These are phyloP conservation scores for Scarus forsteni DNA, from an alignment of 2,797 vertebrate species.

Conservation along the genomic window DNA sequence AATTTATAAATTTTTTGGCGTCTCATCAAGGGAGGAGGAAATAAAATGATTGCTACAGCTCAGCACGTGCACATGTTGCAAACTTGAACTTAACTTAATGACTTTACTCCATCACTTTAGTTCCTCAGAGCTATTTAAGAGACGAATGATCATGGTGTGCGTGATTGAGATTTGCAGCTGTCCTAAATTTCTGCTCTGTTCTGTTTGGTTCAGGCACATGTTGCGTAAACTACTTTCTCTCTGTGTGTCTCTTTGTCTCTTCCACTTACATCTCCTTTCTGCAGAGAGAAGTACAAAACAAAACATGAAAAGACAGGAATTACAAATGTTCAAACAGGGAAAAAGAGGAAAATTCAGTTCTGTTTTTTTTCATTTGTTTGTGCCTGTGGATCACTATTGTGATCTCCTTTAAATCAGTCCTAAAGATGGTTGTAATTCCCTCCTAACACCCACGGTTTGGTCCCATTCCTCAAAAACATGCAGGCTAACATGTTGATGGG, in stretches of 20 bases:
- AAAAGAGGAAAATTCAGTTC: neutral
- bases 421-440: conserved; percentile 8
- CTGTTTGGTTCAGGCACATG: neutral
- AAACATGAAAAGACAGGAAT: neutral
- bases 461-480: neutral
- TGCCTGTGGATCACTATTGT: neutral
- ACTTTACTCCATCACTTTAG: too few relatives aligned
- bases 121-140: too few relatives aligned
- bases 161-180: too few relatives aligned
- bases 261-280: too few relatives aligned
- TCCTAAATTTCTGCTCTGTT: neutral
- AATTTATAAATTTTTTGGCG: too few relatives aligned
- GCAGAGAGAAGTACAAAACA: neutral
- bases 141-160: too few relatives aligned
- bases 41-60: too few relatives aligned
- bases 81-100: too few relatives aligned
- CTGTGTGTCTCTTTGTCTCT: neutral
- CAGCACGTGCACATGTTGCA: too few relatives aligned
- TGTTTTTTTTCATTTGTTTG: neutral
- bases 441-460: neutral
- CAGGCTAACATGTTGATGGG: conserved; percentile 11
- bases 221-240: neutral
- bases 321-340: neutral
- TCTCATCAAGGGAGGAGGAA: too few relatives aligned
- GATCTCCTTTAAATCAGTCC: conserved; percentile 7